Evolutionary conservation across 2,113 vertebrate genomes (phyloP), one percentile per base, ranked within the genome.

Genomic region (Bujurquina vittata): DNA sequence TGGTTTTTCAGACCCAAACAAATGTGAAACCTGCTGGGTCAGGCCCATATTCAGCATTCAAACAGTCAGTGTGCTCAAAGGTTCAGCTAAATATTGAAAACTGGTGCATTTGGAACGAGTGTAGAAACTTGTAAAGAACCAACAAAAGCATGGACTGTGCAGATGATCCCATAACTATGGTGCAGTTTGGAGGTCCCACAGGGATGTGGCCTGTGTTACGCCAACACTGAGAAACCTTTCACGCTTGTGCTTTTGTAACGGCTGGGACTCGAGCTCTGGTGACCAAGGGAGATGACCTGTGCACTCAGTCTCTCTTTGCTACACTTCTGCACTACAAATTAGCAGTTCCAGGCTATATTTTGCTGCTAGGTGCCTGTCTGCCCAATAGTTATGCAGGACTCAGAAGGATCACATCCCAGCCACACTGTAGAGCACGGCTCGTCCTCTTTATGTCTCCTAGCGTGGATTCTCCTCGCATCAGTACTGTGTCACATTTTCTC

Each of bases 211-310:
- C 65, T 56, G 17, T 81, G 77, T 65, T 54, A 62, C 46, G 29
- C 62, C 79, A 76, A 76, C 43, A 57, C 23, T 83, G 54, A 67
- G 37, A 74, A 79, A 80, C 82, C 81, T 12, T 23, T 7, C 40
- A 26, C 37, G 4, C 43, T 43, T 65, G 37, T 67, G 63, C 63
- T 72, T 69, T 52, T 77, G 65, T 78, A 72, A 60, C 46, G 37
- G 33, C 15, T 4, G 31, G 9, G 83, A 79, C 73, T 87, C 0
- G 17, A 79, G 81, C 67, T 82, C 46, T 18, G 65, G 88, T 88
- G 84, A 87, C 88, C 82, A 85, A 65, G 61, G 82, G 80, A 90
- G 75, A 91, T n/a, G 83, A 88, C 83, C 84, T 82, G 75, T 77
- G 83, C 18, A 10, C 37, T 63, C 61, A 63, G 33, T 63, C 57